Base-by-base conservation (phyloP, 2,888 invertebrate genomes). In the Volucella inflata region DNA sequence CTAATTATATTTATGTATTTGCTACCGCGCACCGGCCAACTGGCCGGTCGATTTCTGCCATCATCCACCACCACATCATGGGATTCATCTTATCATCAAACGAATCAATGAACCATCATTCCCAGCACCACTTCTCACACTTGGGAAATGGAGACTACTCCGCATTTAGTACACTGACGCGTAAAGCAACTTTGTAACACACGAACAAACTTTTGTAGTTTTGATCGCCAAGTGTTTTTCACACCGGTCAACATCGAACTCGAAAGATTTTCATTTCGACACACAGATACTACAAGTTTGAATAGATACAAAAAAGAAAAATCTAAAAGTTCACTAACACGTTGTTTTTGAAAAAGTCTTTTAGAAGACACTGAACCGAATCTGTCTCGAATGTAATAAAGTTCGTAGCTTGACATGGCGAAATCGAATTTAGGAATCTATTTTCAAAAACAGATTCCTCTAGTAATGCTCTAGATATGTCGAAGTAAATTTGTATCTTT, bases 91-190 rank as follows among this genome's bases (percentile, higher is more conserved):
- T 74, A 74, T 74, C 44, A 74, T 53, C 75, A 74, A 75, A 46
- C 51, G 64, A 84, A 75, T 80, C 84, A 71, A 80, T 84, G 80
- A 84, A 84, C 84, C 84, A 17, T 40, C 53, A n/a, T 55, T 53
- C 55, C 48, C 10, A 53, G 42, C 17, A 6, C 6, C 11, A 30
- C 6, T 30, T 30, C 30, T 30, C 30, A 30, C 6, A 30, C 6
- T 30, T 30, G 30, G 6, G 6, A 30, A 30, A 6, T 6, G 30
- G 30, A 30, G 30, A 30, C 30, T 30, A 6, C 16, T 11, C 57
- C 12, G 12, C 44, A n/a, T n/a, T 11, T 14, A 44, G 40, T 40
- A 38, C 50, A 46, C 44, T 53, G 62, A 48, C 36, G 53, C 46
- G 38, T 46, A 30, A 38, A 65, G 71, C 30, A 48, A 78, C 76